Conservation (phyloP, 2,113 vertebrate genomes). For the Eudyptes chrysolophus region DNA sequence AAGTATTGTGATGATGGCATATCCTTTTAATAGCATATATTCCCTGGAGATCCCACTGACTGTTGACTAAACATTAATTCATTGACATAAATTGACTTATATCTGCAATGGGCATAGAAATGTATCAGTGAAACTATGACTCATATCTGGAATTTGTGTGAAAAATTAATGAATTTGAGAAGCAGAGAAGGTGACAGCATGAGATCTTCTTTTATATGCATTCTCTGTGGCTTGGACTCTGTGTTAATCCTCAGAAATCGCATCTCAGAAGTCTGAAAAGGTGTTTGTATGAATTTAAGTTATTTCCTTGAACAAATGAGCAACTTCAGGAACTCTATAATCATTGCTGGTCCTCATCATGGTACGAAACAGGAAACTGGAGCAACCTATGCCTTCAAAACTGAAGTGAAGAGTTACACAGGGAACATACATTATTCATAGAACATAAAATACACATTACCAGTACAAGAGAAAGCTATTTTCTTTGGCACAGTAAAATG, state of each 20-base stretch:
- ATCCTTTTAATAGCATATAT: background rate
- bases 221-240: background rate
- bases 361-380: background rate
- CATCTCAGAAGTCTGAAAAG: background rate
- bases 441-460: constrained; percentile 35
- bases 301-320: background rate
- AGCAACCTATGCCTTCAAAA: background rate
- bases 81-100: background rate
- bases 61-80: background rate
- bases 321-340: background rate
- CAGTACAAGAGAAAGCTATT: constrained; percentile 28
- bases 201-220: background rate
- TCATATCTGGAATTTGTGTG: background rate
- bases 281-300: background rate
- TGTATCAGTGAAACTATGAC: background rate
- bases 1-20: background rate
- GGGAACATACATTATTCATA: constrained; percentile 44
- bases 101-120: background rate
- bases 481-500: background rate
- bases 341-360: background rate
- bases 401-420: background rate
- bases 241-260: background rate
- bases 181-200: background rate
- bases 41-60: background rate
- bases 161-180: background rate